Conservation (phyloP, 2,113 vertebrate species). For the Callipepla californica region DNA sequence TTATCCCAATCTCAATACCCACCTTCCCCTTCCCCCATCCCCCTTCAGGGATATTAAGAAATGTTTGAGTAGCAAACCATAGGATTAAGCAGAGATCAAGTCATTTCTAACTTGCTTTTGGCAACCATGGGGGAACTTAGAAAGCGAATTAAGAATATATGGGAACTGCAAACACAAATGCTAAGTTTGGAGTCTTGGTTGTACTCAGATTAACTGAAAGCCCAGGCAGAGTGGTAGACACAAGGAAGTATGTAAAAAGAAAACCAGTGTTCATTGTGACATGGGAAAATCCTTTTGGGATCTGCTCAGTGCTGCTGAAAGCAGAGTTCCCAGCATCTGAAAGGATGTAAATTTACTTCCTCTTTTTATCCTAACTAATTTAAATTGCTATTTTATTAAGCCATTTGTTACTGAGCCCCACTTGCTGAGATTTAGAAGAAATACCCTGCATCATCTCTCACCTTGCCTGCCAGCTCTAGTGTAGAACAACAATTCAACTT, state of each 20-base stretch:
- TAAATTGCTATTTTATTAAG: background rate
- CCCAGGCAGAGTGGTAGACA: background rate
- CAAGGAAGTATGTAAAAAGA: background rate
- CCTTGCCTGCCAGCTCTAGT: background rate
- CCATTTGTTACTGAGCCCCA: background rate
- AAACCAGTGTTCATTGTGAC: background rate
- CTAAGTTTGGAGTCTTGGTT: background rate
- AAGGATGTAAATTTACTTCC: background rate
- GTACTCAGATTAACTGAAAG: background rate
- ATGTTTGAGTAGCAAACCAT: background rate
- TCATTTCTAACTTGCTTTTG: background rate
- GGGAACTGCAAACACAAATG: background rate
- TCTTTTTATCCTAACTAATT: background rate
- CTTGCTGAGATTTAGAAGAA: background rate
- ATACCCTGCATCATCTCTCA: background rate
- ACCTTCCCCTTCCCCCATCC: background rate
- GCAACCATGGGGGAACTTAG: background rate
- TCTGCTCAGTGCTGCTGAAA: background rate
- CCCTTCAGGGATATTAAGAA: background rate
- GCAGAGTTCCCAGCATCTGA: background rate
- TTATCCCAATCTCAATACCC: background rate
- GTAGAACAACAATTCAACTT: background rate
- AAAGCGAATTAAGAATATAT: background rate
- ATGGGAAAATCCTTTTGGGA: background rate
- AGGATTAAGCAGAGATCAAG: background rate